These are phyloP conservation scores for Cacoxenus indagator DNA, from an alignment of 2,888 invertebrate genomes.

Conservation along the genomic window DNA sequence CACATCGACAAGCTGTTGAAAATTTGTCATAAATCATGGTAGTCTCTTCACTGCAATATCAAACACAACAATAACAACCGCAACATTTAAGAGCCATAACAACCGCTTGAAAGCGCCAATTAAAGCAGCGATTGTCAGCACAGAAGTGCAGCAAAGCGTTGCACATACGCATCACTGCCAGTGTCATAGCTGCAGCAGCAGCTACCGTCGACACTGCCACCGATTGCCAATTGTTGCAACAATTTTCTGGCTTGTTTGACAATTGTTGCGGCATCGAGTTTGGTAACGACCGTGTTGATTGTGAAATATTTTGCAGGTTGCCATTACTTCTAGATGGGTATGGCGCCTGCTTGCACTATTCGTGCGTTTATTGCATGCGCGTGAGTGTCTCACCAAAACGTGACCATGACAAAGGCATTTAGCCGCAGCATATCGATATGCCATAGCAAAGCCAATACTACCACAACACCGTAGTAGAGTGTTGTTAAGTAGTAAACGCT, in stretches of 20 bases:
- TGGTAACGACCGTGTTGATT: too few relatives aligned
- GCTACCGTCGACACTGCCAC: not conserved
- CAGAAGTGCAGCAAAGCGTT: constrained; percentile 16
- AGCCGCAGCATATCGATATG: not conserved
- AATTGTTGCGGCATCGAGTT: constrained; percentile 21
- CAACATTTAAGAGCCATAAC: not conserved
- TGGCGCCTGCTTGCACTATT: not conserved
- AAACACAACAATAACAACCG: not conserved
- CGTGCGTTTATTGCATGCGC: constrained; percentile 20
- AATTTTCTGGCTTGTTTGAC: constrained; percentile 19
- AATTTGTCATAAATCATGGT: too few relatives aligned
- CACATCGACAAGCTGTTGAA: too few relatives aligned
- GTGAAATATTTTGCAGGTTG: not conserved
- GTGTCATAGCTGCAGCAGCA: not conserved
- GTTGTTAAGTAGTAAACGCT: not conserved
- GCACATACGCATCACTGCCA: not conserved
- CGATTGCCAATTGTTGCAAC: constrained; percentile 12
- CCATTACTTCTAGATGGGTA: not conserved
- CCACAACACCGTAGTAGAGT: not conserved
- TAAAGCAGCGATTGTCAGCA: constrained; percentile 11
- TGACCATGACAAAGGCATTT: constrained; percentile 20
- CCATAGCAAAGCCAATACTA: not conserved
- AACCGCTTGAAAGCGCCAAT: not conserved
- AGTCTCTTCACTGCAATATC: too few relatives aligned
- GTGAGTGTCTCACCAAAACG: not conserved